Evolutionary conservation across 2,113 vertebrate species (phyloP).

Genomic region (Tiliqua scincoides): DNA sequence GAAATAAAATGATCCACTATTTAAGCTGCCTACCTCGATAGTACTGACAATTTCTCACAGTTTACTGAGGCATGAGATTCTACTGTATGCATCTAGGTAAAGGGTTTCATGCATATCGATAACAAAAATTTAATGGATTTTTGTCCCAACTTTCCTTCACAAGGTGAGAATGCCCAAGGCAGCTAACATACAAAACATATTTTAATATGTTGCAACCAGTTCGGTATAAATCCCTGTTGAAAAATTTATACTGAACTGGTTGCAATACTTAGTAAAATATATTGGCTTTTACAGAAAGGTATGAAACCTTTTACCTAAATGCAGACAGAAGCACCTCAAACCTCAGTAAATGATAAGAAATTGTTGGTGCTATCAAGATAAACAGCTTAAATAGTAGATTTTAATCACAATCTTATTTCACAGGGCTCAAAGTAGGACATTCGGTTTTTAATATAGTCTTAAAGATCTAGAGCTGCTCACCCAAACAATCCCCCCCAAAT

Average conservation of each 20-base stretch:
- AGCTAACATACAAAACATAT: too few species aligned
- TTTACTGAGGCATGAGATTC: neutral
- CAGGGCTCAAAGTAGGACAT: neutral
- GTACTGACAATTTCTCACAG: neutral
- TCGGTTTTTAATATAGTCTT: neutral
- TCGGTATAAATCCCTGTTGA: too few species aligned
- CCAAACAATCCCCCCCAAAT: neutral
- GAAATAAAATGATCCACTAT: neutral
- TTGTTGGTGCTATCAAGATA: too few species aligned
- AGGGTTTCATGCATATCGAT: neutral
- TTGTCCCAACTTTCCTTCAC: too few species aligned
- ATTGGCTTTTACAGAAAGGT: too few species aligned
- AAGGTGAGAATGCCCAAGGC: too few species aligned
- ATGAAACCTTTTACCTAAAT: too few species aligned
- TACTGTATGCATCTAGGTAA: neutral
- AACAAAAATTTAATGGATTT: neutral
- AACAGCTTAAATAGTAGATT: neutral
- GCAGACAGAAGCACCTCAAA: too few species aligned
- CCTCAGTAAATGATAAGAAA: too few species aligned
- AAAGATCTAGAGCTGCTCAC: neutral
- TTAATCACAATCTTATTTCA: neutral
- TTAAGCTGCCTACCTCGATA: neutral
- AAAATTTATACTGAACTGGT: too few species aligned
- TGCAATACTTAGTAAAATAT: too few species aligned
- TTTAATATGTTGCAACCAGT: too few species aligned